Evolutionary conservation across 2,113 vertebrate species (phyloP), one percentile per base, ranked within the genome.

Genomic region (Cynopterus brachyotis): DNA sequence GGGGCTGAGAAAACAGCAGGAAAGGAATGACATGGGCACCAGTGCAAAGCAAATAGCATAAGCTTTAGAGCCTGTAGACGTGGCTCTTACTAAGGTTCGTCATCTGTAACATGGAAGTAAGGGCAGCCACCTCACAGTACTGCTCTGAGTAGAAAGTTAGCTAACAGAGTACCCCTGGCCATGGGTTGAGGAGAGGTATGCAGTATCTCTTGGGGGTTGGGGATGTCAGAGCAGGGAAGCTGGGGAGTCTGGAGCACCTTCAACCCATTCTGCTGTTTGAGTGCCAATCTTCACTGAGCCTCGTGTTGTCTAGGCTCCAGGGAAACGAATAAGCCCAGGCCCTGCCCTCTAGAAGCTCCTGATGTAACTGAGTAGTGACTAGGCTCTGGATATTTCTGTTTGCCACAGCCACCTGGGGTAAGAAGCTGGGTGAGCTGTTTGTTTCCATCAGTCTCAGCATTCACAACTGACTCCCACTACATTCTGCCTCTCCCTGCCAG

Each of bases 351-450:
- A 24, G 50, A n/a, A 4, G n/a, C 20, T 40, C 37, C 40, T 53
- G 17, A 55, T 22, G 53, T 35, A 50, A 4, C n/a, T 82, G 73
- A 72, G 20, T 95, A 9, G 53, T 57, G 66, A 91, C 8, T 35
- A 30, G 45, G 30, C 47, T 70, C 66, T 72, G 11, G 82, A 40
- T 73, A 69, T 86, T 79, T 62, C 72, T 84, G 42, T 95, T 94
- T 92, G 95, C 37, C 64, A 62, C 83, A 67, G 35, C 55, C 47
- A 64, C 50, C 86, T 80, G 50, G 57, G 67, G 64, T 62, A 95
- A 72, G 69, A 66, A 78, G 67, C 88, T 60, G 55, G 47, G 55
- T 60, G 70, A 80, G 28, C 88, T 70, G 19, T 95, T 95, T 94
- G 47, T 95, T 94, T 79, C 78, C 62, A 1, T 82, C 37, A 24